These are phyloP conservation scores for Pseudococcus viburni DNA, from an alignment of 2,888 invertebrate genomes.

Conservation along the genomic window DNA sequence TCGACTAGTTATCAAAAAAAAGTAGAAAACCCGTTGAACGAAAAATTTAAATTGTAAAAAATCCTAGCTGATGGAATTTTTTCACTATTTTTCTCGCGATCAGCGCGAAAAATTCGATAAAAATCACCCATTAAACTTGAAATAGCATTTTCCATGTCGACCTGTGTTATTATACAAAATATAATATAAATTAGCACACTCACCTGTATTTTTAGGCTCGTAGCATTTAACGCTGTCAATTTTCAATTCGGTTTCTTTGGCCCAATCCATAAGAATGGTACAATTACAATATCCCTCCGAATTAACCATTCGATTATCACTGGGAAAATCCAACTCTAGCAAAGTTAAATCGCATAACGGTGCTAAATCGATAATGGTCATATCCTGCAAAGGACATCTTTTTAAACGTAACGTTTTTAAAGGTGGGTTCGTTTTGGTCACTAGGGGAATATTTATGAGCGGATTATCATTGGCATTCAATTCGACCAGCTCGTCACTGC, in stretches of 20 bases:
- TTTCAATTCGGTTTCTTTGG: background rate
- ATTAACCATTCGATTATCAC: background rate
- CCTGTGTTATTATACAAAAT: too few species aligned
- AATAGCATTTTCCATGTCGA: too few species aligned
- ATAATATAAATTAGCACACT: too few species aligned
- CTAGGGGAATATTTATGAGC: background rate
- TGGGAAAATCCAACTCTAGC: background rate
- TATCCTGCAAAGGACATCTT: background rate
- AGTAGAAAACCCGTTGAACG: too few species aligned
- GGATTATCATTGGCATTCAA: background rate
- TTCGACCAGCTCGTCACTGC: background rate
- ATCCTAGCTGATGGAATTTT: too few species aligned
- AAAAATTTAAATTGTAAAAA: too few species aligned
- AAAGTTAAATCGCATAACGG: background rate
- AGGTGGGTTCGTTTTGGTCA: background rate
- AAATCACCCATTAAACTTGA: too few species aligned
- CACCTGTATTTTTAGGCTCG: background rate
- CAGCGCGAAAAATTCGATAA: too few species aligned
- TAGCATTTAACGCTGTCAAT: background rate
- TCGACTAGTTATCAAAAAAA: too few species aligned
- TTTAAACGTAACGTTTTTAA: background rate
- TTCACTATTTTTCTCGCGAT: too few species aligned
- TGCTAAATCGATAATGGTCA: background rate
- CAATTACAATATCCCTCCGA: background rate
- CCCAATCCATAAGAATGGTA: background rate